These are phyloP conservation scores for Masticophis lateralis DNA, from an alignment of 2,797 vertebrate genomes.

Conservation along the genomic window DNA sequence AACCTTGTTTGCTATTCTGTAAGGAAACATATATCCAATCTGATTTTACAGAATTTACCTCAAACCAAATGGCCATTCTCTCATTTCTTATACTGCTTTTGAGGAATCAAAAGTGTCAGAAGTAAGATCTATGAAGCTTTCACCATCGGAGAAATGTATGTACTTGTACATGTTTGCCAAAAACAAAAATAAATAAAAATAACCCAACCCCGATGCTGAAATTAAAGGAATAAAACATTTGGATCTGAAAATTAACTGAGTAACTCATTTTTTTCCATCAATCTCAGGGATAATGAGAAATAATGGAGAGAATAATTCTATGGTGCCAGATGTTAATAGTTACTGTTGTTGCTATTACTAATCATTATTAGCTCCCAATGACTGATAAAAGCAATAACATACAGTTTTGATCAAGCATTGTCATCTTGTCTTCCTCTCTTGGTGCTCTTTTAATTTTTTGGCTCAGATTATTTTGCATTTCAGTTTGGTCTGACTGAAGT, in stretches of 20 bases:
- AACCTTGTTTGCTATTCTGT: not conserved
- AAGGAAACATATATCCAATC: not conserved
- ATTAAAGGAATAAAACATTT: not conserved
- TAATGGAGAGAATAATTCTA: not conserved
- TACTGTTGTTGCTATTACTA: not conserved
- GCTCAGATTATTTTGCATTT: not conserved
- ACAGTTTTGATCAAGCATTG: not conserved
- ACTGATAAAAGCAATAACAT: not conserved
- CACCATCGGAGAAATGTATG: not conserved
- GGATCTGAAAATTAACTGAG: not conserved
- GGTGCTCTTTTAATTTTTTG: not conserved
- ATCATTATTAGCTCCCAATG: not conserved
- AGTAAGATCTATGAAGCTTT: not conserved
- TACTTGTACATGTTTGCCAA: not conserved
- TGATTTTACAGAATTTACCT: not conserved
- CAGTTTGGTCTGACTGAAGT: not conserved
- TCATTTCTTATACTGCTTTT: not conserved
- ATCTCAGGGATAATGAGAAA: not conserved
- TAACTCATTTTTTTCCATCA: not conserved
- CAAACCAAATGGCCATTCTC: not conserved
- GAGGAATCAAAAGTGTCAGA: not conserved
- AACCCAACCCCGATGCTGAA: not conserved
- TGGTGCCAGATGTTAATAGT: not conserved
- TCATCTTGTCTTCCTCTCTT: not conserved
- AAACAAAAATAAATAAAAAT: not conserved